phyloP scores from a whole-genome alignment of 2,113 vertebrate species.

The Terrapene triunguis region DNA sequence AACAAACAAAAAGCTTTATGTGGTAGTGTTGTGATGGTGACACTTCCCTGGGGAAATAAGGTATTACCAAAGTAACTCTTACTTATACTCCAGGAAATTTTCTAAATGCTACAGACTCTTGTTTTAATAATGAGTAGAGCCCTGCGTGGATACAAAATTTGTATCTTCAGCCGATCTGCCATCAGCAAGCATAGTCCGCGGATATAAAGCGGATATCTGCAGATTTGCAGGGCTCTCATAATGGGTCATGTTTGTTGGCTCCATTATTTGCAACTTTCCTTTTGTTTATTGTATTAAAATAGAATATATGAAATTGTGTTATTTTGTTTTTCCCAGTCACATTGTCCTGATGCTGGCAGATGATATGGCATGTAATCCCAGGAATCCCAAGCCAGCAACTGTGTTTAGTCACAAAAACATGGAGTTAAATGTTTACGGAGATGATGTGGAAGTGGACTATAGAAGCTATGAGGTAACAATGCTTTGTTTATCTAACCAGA shows the following conservation, averaged over 20 bases:
- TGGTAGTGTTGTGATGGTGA: neutral
- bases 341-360: slow-evolving; percentile 98
- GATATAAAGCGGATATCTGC: no score
- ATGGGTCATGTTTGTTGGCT: neutral
- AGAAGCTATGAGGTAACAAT: slow-evolving; percentile 92
- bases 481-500: neutral
- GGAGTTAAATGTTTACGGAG: slow-evolving; percentile 98
- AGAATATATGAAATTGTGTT: neutral
- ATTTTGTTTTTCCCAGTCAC: slow-evolving; percentile 81
- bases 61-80: neutral
- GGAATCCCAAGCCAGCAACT: slow-evolving; percentile 97
- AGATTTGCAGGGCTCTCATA: neutral
- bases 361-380: slow-evolving; percentile 98
- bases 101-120: neutral
- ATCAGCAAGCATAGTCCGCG: no score
- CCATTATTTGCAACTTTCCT: neutral
- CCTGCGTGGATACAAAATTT: no score
- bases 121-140: neutral
- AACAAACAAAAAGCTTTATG: neutral
- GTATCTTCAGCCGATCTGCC: no score
- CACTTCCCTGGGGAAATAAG: neutral
- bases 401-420: slow-evolving; percentile 99
- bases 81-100: neutral
- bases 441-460: slow-evolving; percentile 99
- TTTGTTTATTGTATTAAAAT: neutral